Percentiles rank a stretch among this genome's conserved stretches.
Evolutionary conservation across 1,140 invertebrate species (phyloP).

Genomic region (Lepidotrigona ventralis): DNA sequence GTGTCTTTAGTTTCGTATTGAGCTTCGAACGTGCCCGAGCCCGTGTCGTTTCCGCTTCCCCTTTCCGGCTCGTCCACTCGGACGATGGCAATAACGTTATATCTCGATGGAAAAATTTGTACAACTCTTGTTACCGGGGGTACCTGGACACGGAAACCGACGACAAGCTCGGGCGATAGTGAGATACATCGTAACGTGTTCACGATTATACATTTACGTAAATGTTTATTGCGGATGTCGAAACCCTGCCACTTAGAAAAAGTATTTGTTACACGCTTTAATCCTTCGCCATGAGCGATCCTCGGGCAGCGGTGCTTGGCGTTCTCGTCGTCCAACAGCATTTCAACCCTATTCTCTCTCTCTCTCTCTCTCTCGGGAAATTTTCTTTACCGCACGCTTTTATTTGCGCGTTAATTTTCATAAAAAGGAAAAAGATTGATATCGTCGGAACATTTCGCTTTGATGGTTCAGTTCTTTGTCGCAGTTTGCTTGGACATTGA

Average conservation of each 20-base stretch:
- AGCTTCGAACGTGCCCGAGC: slow-evolving; percentile 55
- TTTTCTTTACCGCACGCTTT: background rate
- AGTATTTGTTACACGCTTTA: slow-evolving; percentile 48
- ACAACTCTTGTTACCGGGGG: background rate
- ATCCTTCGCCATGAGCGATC: background rate
- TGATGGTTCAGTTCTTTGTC: background rate
- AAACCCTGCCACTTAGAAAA: slow-evolving; percentile 71
- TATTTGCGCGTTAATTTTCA: no score
- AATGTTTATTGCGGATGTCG: slow-evolving; percentile 75
- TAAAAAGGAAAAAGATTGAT: background rate
- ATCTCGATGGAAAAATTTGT: slow-evolving; percentile 1
- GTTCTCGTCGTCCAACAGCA: slow-evolving; percentile 7
- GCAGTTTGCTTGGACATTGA: background rate
- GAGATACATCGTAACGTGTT: slow-evolving; percentile 71
- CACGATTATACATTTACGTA: slow-evolving; percentile 77
- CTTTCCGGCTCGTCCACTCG: slow-evolving; percentile 5
- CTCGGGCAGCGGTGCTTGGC: background rate
- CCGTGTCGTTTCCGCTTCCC: slow-evolving; percentile 42
- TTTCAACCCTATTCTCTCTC: background rate
- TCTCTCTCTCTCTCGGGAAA: background rate
- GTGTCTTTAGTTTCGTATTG: slow-evolving; percentile 64
- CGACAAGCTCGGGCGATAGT: slow-evolving; percentile 61
- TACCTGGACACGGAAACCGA: slow-evolving; percentile 26
- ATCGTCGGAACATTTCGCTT: background rate
- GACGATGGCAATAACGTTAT: no score